phyloP scores from a whole-genome alignment of 2,888 invertebrate species.

The Parnassius apollo region DNA sequence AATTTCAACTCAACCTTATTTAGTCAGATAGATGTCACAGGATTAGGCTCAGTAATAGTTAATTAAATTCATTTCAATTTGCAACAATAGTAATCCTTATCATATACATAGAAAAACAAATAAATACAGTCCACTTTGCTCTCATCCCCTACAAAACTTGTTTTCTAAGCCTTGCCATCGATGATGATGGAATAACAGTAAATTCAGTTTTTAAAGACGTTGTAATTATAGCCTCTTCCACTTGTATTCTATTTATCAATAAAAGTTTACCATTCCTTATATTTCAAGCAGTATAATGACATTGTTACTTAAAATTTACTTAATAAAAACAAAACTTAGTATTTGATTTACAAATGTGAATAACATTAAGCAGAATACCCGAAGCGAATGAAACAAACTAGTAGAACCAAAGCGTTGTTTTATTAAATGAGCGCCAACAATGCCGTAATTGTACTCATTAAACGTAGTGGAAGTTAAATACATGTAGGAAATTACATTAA shows the following conservation, averaged over 20 bases:
- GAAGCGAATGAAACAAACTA: conserved; percentile 1
- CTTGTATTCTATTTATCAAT: conserved; percentile 1
- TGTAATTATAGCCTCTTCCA: conserved; percentile 17
- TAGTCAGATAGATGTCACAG: no score
- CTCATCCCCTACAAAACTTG: no score
- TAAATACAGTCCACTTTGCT: no score
- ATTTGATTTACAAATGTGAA: no score
- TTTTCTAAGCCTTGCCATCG: no score
- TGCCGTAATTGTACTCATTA: conserved; percentile 20
- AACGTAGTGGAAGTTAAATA: conserved; percentile 19
- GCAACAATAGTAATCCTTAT: no score
- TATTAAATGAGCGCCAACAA: conserved; percentile 9
- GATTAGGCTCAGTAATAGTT: no score
- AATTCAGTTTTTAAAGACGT: conserved; percentile 8
- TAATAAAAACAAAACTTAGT: no score
- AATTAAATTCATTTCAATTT: no score
- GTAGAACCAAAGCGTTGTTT: not conserved
- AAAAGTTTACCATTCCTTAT: conserved; percentile 4
- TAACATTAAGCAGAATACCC: not conserved
- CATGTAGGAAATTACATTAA: conserved; percentile 10
- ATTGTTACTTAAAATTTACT: not conserved
- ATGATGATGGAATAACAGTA: no score
- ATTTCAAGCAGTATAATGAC: not conserved
- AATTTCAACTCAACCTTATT: no score
- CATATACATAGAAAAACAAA: no score